Evolutionary conservation across 1,140 invertebrate species (phyloP), one percentile per base, ranked within the genome.

Genomic region (Brachystomella parvula): DNA sequence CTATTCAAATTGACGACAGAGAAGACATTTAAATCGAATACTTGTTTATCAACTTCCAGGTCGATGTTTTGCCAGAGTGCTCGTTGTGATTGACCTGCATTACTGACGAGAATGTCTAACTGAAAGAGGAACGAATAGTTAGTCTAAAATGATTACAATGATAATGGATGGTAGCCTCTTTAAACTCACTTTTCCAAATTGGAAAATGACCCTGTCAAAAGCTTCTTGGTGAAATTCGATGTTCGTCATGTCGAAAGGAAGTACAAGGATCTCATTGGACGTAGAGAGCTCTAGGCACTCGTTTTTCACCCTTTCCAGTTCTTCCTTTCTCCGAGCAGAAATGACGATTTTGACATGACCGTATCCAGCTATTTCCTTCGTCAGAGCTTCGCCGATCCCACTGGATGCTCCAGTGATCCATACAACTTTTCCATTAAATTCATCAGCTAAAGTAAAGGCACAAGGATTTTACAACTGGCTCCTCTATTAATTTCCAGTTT

Each of bases 391-490:
- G 17, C 92, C 92, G 73, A 94, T 93, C 26, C 92, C 92, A 80
- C 88, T 90, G 0, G 90, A 94, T 15, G 90, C 89, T 47, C 92
- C 91, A 1, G 89, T 92, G 71, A 95, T 88, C 87, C 91, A 94
- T 1, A 92, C 84, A 3, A 93, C 89, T 79, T 92, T 87, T 0
- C 83, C 85, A 67, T 80, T 78, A 47, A 91, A 67, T 59, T 49
- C 63, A 3, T 68, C 59, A 2, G 26, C 67, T 71, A 26, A 31
- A 39, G 53, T 21, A 64, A 32, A 59, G 12, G 24, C n/a, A n/a
- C n/a, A n/a, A n/a, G n/a, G 39, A 44, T 44, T 12, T 44, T 12
- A 44, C 12, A 12, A 12, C 39, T 12, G n/a, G 39, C 39, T 44
- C 12, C 39, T 12, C 39, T 44, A 60, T 21, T 31, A 21, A 3